Conservation (phyloP, 2,888 invertebrate genomes). For the Pseudoips prasinana region DNA sequence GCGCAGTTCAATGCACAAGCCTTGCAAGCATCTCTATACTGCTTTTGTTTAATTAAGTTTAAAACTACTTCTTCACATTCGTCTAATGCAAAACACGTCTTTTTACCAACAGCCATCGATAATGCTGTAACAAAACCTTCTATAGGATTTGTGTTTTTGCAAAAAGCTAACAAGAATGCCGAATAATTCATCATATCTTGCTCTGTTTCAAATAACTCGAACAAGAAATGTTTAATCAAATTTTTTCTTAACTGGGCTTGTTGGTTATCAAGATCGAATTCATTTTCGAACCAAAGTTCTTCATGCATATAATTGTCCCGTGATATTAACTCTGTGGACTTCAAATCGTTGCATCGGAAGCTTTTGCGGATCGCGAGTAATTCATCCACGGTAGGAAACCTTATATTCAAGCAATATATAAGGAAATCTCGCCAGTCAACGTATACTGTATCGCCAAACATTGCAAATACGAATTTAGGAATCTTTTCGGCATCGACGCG, state of each 20-base stretch:
- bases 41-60: conserved; percentile 59
- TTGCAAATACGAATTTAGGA: conserved; percentile 57
- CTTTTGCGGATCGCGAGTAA: conserved; percentile 71
- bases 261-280: conserved; percentile 48
- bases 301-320: conserved; percentile 54
- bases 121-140: conserved; percentile 82
- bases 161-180: conserved; percentile 83
- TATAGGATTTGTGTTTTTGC: conserved; percentile 78
- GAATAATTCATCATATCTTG: conserved; percentile 82
- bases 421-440: conserved; percentile 86
- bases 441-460: conserved; percentile 81
- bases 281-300: conserved; percentile 66
- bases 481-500: conserved; percentile 65
- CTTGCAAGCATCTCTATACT: conserved; percentile 59
- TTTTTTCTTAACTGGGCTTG: conserved; percentile 47
- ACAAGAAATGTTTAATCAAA: conserved; percentile 80
- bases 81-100: conserved; percentile 67
- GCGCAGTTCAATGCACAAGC: conserved; percentile 61
- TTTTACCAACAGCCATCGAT: conserved; percentile 78
- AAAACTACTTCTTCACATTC: conserved; percentile 75
- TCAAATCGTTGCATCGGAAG: conserved; percentile 72
- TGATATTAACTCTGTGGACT: conserved; percentile 55
- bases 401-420: conserved; percentile 80
- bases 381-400: conserved; percentile 78
- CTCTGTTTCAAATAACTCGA: conserved; percentile 76